Conservation (phyloP, 2,797 vertebrate species). For the Perodicticus potto region DNA sequence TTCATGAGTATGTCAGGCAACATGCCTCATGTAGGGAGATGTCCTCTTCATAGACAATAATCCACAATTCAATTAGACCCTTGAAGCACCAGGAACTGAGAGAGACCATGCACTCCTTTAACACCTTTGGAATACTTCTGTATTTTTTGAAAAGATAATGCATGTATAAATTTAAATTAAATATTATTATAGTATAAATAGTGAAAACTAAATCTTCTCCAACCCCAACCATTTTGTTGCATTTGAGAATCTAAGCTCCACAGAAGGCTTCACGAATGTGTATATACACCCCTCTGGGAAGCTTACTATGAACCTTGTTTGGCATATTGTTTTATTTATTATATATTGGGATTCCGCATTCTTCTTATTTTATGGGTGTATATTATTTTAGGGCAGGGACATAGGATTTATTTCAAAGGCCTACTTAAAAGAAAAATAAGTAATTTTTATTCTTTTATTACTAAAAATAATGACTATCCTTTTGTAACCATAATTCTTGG, state of each 20-base stretch:
- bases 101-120: not conserved
- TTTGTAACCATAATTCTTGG: not conserved
- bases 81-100: not conserved
- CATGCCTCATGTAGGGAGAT: not conserved
- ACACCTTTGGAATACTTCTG: not conserved
- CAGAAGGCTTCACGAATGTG: not conserved
- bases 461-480: not conserved
- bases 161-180: not conserved
- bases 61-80: not conserved
- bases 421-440: not conserved
- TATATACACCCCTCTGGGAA: not conserved
- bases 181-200: not conserved
- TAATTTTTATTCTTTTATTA: slow-evolving; percentile 31
- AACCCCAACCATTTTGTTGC: not conserved
- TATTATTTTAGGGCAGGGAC: not conserved
- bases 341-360: not conserved
- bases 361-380: not conserved
- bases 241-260: not conserved
- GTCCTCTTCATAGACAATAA: not conserved
- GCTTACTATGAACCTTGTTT: not conserved
- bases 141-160: not conserved
- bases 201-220: not conserved
- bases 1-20: not conserved
- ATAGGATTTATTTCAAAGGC: not conserved
- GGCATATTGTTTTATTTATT: not conserved